A percentile compares a stretch with the other conserved stretches of the same genome.
Evolutionary conservation across 2,888 invertebrate species (phyloP).

Genomic region (Trimorus sp.): DNA sequence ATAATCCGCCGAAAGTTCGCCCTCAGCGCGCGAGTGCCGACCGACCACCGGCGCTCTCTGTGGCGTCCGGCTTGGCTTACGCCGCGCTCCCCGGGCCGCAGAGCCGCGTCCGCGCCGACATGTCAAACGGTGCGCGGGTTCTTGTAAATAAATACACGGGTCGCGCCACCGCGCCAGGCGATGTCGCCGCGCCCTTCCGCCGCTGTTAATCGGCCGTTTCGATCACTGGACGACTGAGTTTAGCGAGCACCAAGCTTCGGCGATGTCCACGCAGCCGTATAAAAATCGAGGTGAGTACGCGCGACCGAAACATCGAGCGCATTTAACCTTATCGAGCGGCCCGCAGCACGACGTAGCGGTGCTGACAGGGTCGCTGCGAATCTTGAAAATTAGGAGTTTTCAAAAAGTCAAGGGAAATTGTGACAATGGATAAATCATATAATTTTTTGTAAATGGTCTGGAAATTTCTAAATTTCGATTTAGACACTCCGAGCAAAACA

Average conservation of each 20-base stretch:
- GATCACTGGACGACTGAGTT: slow-evolving; percentile 13
- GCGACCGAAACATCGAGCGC: slow-evolving; percentile 30
- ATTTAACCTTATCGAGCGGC: slow-evolving; percentile 54
- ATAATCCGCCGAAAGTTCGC: slow-evolving; percentile 32
- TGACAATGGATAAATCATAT: too few species aligned
- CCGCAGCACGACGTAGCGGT: slow-evolving; percentile 8
- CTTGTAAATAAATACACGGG: too few species aligned
- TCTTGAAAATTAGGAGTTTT: too few species aligned
- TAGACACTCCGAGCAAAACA: too few species aligned
- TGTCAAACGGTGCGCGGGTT: too few species aligned
- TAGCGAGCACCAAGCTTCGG: slow-evolving; percentile 4
- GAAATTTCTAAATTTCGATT: too few species aligned
- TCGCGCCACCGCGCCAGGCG: too few species aligned
- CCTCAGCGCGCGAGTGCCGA: neutral
- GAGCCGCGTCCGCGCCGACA: neutral
- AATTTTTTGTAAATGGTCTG: too few species aligned
- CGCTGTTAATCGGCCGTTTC: slow-evolving; percentile 14
- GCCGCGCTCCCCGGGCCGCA: slow-evolving; percentile 30
- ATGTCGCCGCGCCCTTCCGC: too few species aligned
- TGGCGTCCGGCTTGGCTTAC: neutral
- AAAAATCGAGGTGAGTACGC: slow-evolving; percentile 59
- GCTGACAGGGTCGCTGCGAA: neutral
- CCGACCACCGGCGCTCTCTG: neutral
- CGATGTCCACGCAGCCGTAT: slow-evolving; percentile 54
- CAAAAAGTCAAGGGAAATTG: too few species aligned